These are phyloP conservation scores for Aelia acuminata DNA, from an alignment of 2,888 invertebrate species.

Conservation along the genomic window DNA sequence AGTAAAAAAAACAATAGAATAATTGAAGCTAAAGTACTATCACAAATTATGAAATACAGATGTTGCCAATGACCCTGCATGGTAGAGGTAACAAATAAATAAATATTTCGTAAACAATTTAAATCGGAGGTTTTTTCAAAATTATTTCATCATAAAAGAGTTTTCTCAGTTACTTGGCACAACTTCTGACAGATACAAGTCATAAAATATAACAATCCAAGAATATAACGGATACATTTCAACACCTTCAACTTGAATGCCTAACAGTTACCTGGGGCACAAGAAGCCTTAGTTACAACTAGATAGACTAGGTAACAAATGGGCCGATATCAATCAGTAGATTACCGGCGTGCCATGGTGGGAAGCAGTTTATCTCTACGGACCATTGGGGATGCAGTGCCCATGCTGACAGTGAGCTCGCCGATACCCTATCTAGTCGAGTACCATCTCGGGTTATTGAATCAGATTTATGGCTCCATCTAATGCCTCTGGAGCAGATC, in stretches of 20 bases:
- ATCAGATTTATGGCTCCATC: constrained; percentile 16
- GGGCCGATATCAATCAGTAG: constrained; percentile 28
- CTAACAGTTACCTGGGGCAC: not conserved
- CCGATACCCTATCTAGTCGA: constrained; percentile 17
- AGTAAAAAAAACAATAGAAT: too few species aligned
- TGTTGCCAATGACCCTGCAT: too few species aligned
- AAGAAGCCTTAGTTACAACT: not conserved
- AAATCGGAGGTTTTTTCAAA: too few species aligned
- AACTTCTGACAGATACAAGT: not conserved
- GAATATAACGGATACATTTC: too few species aligned
- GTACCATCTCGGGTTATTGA: constrained; percentile 11
- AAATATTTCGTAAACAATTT: too few species aligned
- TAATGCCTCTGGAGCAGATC: not conserved
- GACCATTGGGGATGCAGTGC: constrained; percentile 3
- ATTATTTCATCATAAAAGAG: too few species aligned
- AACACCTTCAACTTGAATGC: not conserved
- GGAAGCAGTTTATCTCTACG: constrained; percentile 26
- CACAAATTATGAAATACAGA: too few species aligned
- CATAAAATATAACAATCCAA: too few species aligned
- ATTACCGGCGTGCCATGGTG: constrained; percentile 1
- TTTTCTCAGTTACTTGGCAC: too few species aligned
- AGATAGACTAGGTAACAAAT: not conserved
- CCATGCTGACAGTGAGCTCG: not conserved
- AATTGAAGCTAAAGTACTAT: too few species aligned
- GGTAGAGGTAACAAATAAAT: too few species aligned